These are phyloP conservation scores for Psilopsiagon aymara DNA, from an alignment of 2,113 vertebrate species.

Conservation along the genomic window DNA sequence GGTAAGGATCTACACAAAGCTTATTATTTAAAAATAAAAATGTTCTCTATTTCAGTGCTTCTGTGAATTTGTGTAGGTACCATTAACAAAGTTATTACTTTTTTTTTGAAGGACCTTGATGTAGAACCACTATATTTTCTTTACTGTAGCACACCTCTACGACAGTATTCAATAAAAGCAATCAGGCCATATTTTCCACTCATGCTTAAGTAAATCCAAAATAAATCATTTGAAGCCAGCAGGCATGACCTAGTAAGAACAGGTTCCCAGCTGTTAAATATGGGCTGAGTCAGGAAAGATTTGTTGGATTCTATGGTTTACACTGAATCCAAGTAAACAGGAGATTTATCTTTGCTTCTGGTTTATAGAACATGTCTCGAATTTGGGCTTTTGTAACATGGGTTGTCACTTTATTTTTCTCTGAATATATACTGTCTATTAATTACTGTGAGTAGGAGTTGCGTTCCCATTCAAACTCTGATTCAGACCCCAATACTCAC, in stretches of 20 bases:
- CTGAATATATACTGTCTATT: neutral
- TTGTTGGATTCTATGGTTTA: slow-evolving; percentile 2
- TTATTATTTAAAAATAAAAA: neutral
- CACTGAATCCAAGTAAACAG: neutral
- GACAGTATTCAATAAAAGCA: neutral
- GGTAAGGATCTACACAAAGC: neutral
- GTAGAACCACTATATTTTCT: neutral
- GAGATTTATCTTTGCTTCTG: slow-evolving; percentile 2
- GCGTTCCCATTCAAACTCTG: neutral
- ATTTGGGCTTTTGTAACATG: neutral
- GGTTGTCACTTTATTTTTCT: neutral
- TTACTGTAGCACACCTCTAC: neutral
- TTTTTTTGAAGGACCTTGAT: neutral
- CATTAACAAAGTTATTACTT: neutral
- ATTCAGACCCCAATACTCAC: neutral
- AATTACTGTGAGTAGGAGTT: neutral
- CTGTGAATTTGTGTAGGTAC: neutral
- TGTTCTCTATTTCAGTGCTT: neutral
- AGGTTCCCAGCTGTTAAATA: slow-evolving; percentile 37
- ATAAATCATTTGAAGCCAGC: slow-evolving; percentile 56
- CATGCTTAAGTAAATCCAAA: neutral
- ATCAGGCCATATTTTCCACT: slow-evolving; percentile 43
- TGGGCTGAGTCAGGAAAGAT: neutral
- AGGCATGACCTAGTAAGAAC: neutral
- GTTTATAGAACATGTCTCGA: neutral